Base-by-base conservation (phyloP, 1,140 invertebrate genomes). In the Caenorhabditis remanei region DNA sequence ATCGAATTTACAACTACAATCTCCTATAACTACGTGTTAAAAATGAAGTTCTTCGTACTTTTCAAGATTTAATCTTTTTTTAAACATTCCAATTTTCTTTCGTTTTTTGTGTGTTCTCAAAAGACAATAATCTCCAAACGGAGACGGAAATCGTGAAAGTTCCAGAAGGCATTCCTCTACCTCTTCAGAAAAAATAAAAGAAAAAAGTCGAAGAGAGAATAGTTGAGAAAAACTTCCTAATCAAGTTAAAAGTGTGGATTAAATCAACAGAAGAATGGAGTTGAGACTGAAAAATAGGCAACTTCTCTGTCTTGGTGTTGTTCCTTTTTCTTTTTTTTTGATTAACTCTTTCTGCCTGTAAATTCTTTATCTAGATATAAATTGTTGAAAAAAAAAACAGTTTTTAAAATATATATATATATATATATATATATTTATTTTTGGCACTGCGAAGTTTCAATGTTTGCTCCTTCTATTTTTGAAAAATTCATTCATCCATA, bases 191-290 rank as follows among this genome's bases (percentile, higher is more conserved):
- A 14, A 40, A 41, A 24, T 61, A 5, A 13, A 46, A n/a, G 41
- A 71, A 71, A 43, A 16, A 67, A 67, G 65, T 41, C 19, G 41
- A 67, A 19, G 40, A 40, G 16, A 14, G 11, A 3, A 14, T 53
- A 11, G 8, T 50, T 50, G 50, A 63, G 9, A 65, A 71, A 71
- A 71, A 43, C 16, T 71, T 4, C 41, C 19, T 71, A 71, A 71
- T 46, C 65, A 16, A 71, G 65, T 71, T 71, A 71, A 71, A 71
- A 71, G 65, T 71, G 65, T 71, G 65, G 41, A 71, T 71, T 43
- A 46, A 71, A 71, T 46, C 16, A 71, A 71, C 65, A 43, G 65
- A 43, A 43, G 40, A 71, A 71, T 43, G 41, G 1, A 32, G 7
- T 4, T 2, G 13, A 8, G 14, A n/a, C 14, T 58, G 55, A 58